These are phyloP conservation scores for Maccullochella peelii DNA, from an alignment of 2,113 vertebrate genomes.

Conservation along the genomic window DNA sequence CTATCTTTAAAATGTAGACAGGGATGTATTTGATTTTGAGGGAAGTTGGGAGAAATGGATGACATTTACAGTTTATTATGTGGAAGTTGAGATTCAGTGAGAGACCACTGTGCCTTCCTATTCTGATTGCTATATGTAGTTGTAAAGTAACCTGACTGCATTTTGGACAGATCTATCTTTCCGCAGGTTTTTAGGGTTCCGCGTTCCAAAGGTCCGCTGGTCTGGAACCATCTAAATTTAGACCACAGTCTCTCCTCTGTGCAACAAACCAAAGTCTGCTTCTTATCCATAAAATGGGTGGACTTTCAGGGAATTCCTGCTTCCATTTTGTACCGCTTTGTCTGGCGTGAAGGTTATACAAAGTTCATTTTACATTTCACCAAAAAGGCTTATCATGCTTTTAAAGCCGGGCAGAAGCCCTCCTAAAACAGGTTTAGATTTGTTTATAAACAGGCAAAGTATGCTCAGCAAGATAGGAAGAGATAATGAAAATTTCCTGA, in stretches of 20 bases:
- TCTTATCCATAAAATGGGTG: slow-evolving; percentile 40
- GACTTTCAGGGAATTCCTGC: slow-evolving; percentile 67
- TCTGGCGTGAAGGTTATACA: slow-evolving; percentile 48
- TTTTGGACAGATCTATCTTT: slow-evolving; percentile 34
- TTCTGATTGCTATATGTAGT: neutral
- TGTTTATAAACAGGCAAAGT: slow-evolving; percentile 63
- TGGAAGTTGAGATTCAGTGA: slow-evolving; percentile 15
- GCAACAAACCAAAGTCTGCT: slow-evolving; percentile 58
- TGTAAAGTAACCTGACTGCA: slow-evolving; percentile 38
- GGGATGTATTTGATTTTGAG: slow-evolving; percentile 53
- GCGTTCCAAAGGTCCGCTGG: slow-evolving; percentile 66
- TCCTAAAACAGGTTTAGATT: slow-evolving; percentile 28
- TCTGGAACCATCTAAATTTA: slow-evolving; percentile 80
- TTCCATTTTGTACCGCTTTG: slow-evolving; percentile 56
- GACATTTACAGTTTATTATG: slow-evolving; percentile 41
- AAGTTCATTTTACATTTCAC: slow-evolving; percentile 48
- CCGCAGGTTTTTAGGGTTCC: slow-evolving; percentile 51
- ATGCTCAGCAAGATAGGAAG: slow-evolving; percentile 40
- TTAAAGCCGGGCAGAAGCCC: slow-evolving; percentile 14
- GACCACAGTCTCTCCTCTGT: slow-evolving; percentile 64
- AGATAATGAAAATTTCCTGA: slow-evolving; percentile 54
- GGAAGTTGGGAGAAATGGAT: slow-evolving; percentile 19
- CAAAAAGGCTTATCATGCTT: slow-evolving; percentile 18
- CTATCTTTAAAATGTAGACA: slow-evolving; percentile 65
- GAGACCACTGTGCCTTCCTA: slow-evolving; percentile 21